Conservation (phyloP, 2,888 invertebrate species). For the Erebia aethiops region DNA sequence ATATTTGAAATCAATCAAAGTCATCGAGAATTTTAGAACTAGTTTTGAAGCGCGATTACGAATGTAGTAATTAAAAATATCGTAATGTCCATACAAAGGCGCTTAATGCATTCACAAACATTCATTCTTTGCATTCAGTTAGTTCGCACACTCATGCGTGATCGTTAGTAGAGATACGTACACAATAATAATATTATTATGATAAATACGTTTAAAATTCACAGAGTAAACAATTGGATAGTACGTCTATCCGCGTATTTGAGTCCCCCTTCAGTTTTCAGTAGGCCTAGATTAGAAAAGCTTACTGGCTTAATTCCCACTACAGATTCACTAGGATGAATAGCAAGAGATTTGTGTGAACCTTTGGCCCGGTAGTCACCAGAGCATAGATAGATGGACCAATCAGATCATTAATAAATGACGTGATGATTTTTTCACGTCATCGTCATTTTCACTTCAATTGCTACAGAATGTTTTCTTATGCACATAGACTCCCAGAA, state of each 20-base stretch:
- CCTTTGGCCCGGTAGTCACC: too few relatives aligned
- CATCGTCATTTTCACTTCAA: too few relatives aligned
- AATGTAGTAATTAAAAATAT: neutral
- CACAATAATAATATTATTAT: slow-evolving; percentile 19
- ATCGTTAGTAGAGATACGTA: slow-evolving; percentile 48
- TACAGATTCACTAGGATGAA: neutral
- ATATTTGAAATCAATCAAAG: neutral
- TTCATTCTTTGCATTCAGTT: slow-evolving; percentile 56
- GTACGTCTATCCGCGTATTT: slow-evolving; percentile 62
- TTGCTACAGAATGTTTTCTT: too few relatives aligned
- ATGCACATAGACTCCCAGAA: too few relatives aligned
- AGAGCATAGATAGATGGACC: too few relatives aligned
- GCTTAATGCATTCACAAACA: slow-evolving; percentile 32
- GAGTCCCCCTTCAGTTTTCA: slow-evolving; percentile 51
- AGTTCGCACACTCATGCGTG: slow-evolving; percentile 68
- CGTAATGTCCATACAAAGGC: slow-evolving; percentile 4
- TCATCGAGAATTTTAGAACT: neutral
- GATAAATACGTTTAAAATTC: slow-evolving; percentile 30
- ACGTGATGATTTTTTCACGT: too few relatives aligned
- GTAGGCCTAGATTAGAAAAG: slow-evolving; percentile 67
- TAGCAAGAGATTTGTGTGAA: neutral
- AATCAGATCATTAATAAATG: too few relatives aligned
- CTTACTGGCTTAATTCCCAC: slow-evolving; percentile 43
- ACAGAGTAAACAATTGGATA: slow-evolving; percentile 48
- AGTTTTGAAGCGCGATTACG: too few relatives aligned